Evolutionary conservation across 2,888 invertebrate genomes (phyloP), one percentile per base, ranked within the genome.

Genomic region (Lumbricus terrestris): DNA sequence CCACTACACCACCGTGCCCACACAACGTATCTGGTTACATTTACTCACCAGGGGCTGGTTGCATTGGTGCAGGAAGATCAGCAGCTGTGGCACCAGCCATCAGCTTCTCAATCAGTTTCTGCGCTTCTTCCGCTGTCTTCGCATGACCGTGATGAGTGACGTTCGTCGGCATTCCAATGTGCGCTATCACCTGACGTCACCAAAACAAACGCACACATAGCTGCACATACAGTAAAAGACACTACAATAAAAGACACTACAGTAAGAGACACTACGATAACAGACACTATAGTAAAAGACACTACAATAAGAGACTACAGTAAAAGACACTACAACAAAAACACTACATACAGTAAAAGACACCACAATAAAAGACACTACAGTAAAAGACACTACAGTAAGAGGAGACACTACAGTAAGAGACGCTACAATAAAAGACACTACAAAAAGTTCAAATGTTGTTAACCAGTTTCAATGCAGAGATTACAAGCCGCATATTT

Each of bases 81-180:
- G 37, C 11, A 2, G 23, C 33, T 11, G 29, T 13, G 29, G 8
- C 89, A 6, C 82, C 54, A n/a, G 88, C 33, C 89, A 89, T 89
- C 34, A 95, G 92, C 90, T 93, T 92, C 90, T 94, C 93, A 38
- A 95, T 94, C 89, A 95, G 92, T n/a, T 92, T 92, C 91, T 94
- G 92, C 40, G 95, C 95, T 90, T 94, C 94, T 89, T 93, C 94
- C 5, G 93, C 93, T 47, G 92, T 93, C 20, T 92, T 92, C 38
- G 94, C 94, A 92, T 94, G 94, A 29, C 94, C 93, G 4, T 92
- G 92, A 91, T 94, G 94, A 8, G 93, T 92, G 37, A 95, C 94
- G 92, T 94, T 94, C 47, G 94, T 94, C 15, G 95, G 95, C 69
- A 93, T 91, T 37, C 94, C 94, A 37, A 95, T 95, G 37, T 90